These are phyloP conservation scores for Zygaena filipendulae DNA, from an alignment of 2,888 invertebrate genomes.

Conservation along the genomic window DNA sequence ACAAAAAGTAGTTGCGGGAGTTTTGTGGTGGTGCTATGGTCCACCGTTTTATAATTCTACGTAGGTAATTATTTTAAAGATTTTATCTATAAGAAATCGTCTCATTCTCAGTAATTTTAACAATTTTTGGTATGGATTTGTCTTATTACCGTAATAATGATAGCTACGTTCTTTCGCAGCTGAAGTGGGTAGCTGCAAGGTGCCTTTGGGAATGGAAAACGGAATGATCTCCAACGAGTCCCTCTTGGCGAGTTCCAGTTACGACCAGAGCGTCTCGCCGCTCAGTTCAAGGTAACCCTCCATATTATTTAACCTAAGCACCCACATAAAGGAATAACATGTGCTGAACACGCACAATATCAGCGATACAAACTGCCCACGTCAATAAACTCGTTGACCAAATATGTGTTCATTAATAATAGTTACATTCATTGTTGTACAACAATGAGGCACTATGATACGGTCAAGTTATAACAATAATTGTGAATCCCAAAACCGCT, in stretches of 20 bases:
- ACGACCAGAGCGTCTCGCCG: slow-evolving; percentile 87
- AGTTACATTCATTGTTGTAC: slow-evolving; percentile 40
- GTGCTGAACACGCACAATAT: background rate
- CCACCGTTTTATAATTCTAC: too few relatives aligned
- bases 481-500: slow-evolving; percentile 46
- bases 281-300: slow-evolving; percentile 84
- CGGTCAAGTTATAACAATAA: slow-evolving; percentile 50
- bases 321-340: too few relatives aligned
- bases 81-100: background rate
- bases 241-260: slow-evolving; percentile 87
- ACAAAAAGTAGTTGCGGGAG: too few relatives aligned
- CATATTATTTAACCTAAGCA: too few relatives aligned
- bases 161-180: slow-evolving; percentile 33
- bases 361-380: too few relatives aligned
- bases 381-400: too few relatives aligned
- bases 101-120: slow-evolving; percentile 1
- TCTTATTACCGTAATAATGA: background rate
- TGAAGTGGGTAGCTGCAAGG: slow-evolving; percentile 73
- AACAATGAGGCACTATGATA: slow-evolving; percentile 45
- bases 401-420: too few relatives aligned
- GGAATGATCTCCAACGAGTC: slow-evolving; percentile 86
- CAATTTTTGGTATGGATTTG: slow-evolving; percentile 12
- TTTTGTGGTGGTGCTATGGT: too few relatives aligned
- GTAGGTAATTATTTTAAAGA: too few relatives aligned
- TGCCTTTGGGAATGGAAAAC: slow-evolving; percentile 88